Conservation (phyloP, 2,113 vertebrate species). For the Lanius collurio region DNA sequence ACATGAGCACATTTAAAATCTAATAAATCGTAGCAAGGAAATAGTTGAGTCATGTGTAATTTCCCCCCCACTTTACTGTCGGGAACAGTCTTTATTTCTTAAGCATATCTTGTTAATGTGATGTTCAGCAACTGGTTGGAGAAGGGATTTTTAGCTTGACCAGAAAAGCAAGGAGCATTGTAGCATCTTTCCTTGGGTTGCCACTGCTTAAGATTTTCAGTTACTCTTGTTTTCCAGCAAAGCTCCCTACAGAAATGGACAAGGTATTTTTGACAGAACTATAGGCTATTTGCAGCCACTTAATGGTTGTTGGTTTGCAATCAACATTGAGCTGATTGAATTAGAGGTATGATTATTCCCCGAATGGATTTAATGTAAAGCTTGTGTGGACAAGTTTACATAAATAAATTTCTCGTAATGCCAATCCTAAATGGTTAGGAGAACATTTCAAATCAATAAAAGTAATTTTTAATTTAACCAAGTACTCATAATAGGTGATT, state of each 20-base stretch:
- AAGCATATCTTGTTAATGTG: background rate
- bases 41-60: conserved; percentile 50
- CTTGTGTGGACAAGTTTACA: background rate
- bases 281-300: conserved; percentile 40
- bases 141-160: background rate
- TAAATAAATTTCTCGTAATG: background rate
- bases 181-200: background rate
- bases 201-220: background rate
- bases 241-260: background rate
- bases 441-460: background rate
- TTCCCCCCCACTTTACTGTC: background rate
- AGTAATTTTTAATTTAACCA: background rate
- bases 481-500: background rate
- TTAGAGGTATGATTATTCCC: conserved; percentile 6
- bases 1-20: conserved; percentile 43
- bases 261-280: background rate
- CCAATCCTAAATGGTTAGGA: background rate
- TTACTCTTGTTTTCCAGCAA: background rate
- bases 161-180: background rate
- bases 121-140: background rate
- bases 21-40: conserved; percentile 52
- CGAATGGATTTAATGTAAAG: conserved; percentile 22
- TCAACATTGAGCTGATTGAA: background rate
- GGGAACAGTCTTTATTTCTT: conserved; percentile 9
- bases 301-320: conserved; percentile 2